These are phyloP conservation scores for Brachyhypopomus occidentalis DNA, from an alignment of 2,113 vertebrate genomes.

Conservation along the genomic window DNA sequence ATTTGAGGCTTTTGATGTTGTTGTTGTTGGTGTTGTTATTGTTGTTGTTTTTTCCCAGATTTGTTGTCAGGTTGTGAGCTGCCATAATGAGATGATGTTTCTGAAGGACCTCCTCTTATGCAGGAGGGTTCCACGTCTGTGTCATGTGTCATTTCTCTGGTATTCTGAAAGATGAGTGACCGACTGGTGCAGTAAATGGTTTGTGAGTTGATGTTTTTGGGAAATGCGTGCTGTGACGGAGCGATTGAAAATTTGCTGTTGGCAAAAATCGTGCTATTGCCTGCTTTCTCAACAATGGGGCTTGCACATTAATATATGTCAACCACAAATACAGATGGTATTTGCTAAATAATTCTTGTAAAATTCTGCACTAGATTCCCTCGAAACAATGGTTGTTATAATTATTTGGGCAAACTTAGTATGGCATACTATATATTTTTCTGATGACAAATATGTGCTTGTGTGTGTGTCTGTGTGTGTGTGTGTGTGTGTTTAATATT, in stretches of 20 bases:
- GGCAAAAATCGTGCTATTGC: not conserved
- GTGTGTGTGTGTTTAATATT: not conserved
- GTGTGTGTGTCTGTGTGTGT: not conserved
- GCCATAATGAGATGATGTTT: not conserved
- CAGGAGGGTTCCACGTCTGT: too few relatives aligned
- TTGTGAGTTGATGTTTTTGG: not conserved
- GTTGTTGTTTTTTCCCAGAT: not conserved
- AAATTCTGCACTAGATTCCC: too few relatives aligned
- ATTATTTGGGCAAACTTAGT: too few relatives aligned
- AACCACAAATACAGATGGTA: too few relatives aligned
- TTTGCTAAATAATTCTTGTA: too few relatives aligned
- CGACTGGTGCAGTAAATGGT: not conserved
- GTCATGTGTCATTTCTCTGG: too few relatives aligned
- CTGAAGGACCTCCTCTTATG: not conserved
- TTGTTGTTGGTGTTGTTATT: not conserved
- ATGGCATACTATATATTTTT: too few relatives aligned
- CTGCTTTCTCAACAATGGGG: too few relatives aligned
- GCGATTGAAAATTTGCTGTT: not conserved
- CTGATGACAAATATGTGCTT: not conserved
- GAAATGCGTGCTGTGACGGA: not conserved
- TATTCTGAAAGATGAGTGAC: too few relatives aligned
- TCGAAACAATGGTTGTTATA: too few relatives aligned
- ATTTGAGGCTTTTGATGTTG: not conserved
- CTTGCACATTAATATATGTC: too few relatives aligned
- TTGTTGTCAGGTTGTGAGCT: not conserved